Percentiles rank a stretch among this genome's conserved stretches.
Conservation (phyloP, 2,888 invertebrate species). For the Latrodectus elegans region DNA sequence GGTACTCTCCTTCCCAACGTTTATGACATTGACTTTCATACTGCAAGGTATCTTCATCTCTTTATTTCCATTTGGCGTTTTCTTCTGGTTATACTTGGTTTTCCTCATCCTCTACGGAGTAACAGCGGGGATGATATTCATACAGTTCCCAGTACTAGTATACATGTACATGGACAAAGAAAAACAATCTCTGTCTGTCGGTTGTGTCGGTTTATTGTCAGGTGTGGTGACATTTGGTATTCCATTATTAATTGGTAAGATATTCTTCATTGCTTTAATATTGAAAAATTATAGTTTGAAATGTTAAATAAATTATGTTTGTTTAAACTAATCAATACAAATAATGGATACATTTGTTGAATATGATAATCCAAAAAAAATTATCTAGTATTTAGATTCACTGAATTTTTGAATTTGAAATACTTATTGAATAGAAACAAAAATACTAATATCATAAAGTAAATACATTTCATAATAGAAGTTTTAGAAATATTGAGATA, state of each 20-base stretch:
- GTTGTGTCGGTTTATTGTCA: conserved; percentile 38
- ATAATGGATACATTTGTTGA: too few species aligned
- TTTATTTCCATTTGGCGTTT: conserved; percentile 14
- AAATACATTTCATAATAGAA: too few species aligned
- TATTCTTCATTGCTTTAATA: neutral
- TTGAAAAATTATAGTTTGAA: neutral
- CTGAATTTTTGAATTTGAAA: too few species aligned
- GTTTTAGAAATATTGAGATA: too few species aligned
- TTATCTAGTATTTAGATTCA: too few species aligned
- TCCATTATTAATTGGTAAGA: conserved; percentile 47
- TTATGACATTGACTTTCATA: conserved; percentile 35
- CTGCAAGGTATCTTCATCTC: conserved; percentile 33
- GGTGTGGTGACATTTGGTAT: conserved; percentile 40
- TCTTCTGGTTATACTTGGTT: neutral
- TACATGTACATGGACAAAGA: conserved; percentile 37
- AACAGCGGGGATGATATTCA: conserved; percentile 27
- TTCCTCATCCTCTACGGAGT: conserved; percentile 41
- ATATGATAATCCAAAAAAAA: too few species aligned
- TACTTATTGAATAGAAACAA: too few species aligned
- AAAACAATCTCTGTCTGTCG: conserved; percentile 31
- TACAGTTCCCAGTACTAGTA: conserved; percentile 46
- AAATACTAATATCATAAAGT: too few species aligned
- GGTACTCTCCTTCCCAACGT: conserved; percentile 27
- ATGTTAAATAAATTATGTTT: neutral
- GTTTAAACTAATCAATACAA: neutral